A percentile compares a stretch with the other conserved stretches of the same genome.
Evolutionary conservation across 2,797 vertebrate species (phyloP).

Genomic region (Pogonophryne albipinna): DNA sequence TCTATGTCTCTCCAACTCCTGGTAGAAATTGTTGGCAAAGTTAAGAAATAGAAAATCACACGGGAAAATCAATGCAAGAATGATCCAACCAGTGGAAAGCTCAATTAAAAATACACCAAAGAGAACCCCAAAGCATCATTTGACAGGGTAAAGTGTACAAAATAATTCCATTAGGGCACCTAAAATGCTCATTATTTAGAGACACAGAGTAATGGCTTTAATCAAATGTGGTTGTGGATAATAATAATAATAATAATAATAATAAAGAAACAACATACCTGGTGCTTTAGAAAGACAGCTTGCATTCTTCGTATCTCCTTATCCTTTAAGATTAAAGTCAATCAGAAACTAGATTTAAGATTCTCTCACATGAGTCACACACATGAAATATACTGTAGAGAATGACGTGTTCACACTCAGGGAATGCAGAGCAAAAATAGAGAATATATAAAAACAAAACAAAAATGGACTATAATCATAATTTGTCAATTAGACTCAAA

Average conservation of each 20-base stretch:
- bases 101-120: conserved; percentile 77
- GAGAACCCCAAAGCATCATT: conserved; percentile 49
- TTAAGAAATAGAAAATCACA: conserved; percentile 92
- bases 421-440: too few relatives aligned
- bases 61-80: conserved; percentile 62
- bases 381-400: too few relatives aligned
- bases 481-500: too few relatives aligned
- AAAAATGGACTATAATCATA: too few relatives aligned
- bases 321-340: conserved; percentile 86
- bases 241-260: neutral
- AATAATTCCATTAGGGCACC: conserved; percentile 27
- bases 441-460: too few relatives aligned
- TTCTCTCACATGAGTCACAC: too few relatives aligned
- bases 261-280: conserved; percentile 81
- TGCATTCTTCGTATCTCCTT: conserved; percentile 95
- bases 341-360: conserved; percentile 35
- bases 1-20: conserved; percentile 99
- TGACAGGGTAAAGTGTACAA: conserved; percentile 24
- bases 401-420: too few relatives aligned
- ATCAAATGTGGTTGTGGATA: neutral
- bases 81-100: conserved; percentile 9
- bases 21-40: conserved; percentile 97
- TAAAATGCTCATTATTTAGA: conserved; percentile 17
- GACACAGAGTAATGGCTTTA: conserved; percentile 42
- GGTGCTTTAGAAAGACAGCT: conserved; percentile 93